Percentiles rank a stretch among this genome's conserved stretches.
These are phyloP conservation scores for Rallus limicola DNA, from an alignment of 2,113 vertebrate species.

Conservation along the genomic window DNA sequence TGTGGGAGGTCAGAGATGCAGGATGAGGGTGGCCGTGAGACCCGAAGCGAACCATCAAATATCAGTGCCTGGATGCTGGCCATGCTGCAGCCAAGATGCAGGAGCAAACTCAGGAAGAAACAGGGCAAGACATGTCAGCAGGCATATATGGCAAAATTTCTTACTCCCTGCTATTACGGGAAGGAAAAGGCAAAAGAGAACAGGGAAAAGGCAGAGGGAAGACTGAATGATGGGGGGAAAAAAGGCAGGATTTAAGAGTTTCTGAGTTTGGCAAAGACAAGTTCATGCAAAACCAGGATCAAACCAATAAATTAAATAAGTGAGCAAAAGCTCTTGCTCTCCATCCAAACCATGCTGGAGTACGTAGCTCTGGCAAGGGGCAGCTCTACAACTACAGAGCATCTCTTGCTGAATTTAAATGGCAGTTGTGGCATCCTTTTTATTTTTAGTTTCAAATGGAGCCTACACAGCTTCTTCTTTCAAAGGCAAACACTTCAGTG, in stretches of 20 bases:
- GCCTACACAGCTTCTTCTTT: neutral
- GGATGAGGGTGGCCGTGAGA: neutral
- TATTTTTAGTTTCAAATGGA: slow-evolving; percentile 4
- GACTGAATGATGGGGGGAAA: neutral
- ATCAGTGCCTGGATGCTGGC: neutral
- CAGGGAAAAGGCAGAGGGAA: neutral
- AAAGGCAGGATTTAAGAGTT: neutral
- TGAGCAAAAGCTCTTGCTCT: neutral
- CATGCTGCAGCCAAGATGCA: neutral
- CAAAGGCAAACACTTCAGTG: neutral
- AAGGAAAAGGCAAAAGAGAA: neutral
- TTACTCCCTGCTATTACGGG: neutral
- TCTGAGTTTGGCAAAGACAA: neutral
- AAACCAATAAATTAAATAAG: neutral
- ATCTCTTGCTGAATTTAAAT: neutral
- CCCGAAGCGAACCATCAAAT: neutral
- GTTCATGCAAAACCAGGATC: neutral
- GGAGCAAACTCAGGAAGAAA: neutral
- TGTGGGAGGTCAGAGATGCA: neutral
- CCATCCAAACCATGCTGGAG: neutral
- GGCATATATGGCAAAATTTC: neutral
- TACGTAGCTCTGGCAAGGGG: neutral
- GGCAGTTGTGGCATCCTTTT: neutral
- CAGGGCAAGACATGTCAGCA: neutral
- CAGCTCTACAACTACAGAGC: neutral